Evolutionary conservation across 2,888 invertebrate genomes (phyloP), one percentile per base, ranked within the genome.

Genomic region (Oligia latruncula): DNA sequence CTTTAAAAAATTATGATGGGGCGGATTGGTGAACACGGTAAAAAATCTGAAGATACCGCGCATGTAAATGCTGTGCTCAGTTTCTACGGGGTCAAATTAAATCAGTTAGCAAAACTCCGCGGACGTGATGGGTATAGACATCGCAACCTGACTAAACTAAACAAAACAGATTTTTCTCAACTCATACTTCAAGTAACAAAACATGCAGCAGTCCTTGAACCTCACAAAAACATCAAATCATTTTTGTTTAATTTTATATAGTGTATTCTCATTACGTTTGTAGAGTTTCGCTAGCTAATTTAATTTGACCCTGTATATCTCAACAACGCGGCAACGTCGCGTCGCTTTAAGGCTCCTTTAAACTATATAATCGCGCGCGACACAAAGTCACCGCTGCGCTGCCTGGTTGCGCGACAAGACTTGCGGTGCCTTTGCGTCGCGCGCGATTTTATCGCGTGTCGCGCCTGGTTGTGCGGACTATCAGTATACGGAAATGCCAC

Each of bases 21-120:
- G 87, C 66, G 83, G 86, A 82, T 81, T 81, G 66, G 55, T 76
- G 4, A 49, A 11, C 13, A n/a, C 23, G 17, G 9, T n/a, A 74
- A 68, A 71, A 71, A 65, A 71, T 35, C 9, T 46, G 2, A 72
- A 80, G 62, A 84, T 20, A 40, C 35, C 29, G 23, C 35, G 20
- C 55, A 15, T 75, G 11, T 20, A 13, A n/a, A 49, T 62, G n/a
- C 9, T 49, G 11, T 40, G 20, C 55, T n/a, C 11, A 9, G 17
- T 46, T 81, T 58, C 15, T 23, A 11, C 15, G 0, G 23, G 58
- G 58, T 23, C 9, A 58, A 23, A 58, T 58, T 23, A 23, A 58
- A 58, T 58, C 23, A 58, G 58, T 1, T n/a, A n/a, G 23, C 23
- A 4, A 9, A 23, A 23, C 58, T 58, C 20, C 20, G 52, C 55